Conservation (phyloP, 2,113 vertebrate species). For the Gulo gulo region DNA sequence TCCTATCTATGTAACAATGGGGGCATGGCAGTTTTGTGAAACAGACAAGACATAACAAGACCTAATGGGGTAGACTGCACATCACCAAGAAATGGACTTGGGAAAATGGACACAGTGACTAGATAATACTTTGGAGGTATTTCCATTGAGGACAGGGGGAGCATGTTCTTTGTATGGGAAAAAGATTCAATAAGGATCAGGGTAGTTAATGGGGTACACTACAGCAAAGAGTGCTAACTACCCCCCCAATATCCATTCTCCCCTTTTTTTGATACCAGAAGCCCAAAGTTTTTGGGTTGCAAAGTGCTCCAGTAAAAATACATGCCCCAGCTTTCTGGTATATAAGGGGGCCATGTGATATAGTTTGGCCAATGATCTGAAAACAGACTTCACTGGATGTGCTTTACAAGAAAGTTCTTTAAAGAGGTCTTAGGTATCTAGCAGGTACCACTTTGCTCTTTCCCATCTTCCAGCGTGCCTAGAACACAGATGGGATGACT, state of each 20-base stretch:
- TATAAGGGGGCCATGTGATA: not conserved
- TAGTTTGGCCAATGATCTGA: conserved; percentile 14
- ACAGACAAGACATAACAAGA: conserved; percentile 4
- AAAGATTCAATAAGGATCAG: not conserved
- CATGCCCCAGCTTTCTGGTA: not conserved
- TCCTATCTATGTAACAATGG: not conserved
- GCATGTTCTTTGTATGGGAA: not conserved
- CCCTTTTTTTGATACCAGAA: not conserved
- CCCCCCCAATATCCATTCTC: not conserved
- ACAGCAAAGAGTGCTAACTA: not conserved
- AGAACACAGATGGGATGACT: not conserved
- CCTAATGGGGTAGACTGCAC: not conserved
- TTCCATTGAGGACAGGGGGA: not conserved
- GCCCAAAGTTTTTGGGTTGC: not conserved
- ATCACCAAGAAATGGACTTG: conserved; percentile 14
- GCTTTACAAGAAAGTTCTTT: conserved; percentile 17
- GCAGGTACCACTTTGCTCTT: conserved; percentile 29
- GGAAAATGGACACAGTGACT: not conserved
- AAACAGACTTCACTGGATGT: conserved; percentile 23
- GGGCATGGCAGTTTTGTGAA: not conserved
- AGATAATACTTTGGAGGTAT: not conserved
- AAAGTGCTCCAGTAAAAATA: conserved; percentile 25
- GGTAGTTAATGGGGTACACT: not conserved
- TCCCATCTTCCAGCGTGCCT: not conserved
- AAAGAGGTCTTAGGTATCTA: not conserved